Evolutionary conservation across 2,113 vertebrate genomes (phyloP).

Genomic region (Eurypyga helias): DNA sequence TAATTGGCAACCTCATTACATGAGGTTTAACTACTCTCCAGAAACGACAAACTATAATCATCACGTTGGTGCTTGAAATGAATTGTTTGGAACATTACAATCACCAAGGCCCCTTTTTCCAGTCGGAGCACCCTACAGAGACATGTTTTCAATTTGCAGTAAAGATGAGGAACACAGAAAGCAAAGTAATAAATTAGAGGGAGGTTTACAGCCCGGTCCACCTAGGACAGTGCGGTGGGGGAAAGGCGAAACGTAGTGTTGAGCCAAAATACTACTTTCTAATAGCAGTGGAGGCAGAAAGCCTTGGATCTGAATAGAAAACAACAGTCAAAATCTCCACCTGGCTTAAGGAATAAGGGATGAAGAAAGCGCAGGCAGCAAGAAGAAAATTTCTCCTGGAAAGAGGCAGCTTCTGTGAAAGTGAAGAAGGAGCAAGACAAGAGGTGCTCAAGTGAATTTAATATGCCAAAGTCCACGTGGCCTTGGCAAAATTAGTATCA

Average conservation of each 20-base stretch:
- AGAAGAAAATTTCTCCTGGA: not conserved
- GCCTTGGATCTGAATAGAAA: not conserved
- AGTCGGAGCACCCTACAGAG: conserved; percentile 64
- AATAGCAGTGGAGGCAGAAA: not conserved
- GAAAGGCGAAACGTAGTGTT: not conserved
- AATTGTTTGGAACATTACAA: conserved; percentile 69
- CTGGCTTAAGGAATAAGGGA: not conserved
- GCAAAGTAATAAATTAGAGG: conserved; percentile 50
- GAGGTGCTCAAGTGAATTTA: not conserved
- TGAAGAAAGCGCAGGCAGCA: not conserved
- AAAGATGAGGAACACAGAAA: conserved; percentile 66
- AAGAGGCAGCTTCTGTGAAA: not conserved
- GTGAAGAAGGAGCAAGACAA: not conserved
- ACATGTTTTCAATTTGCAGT: conserved; percentile 72
- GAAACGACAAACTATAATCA: conserved; percentile 68
- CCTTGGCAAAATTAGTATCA: not conserved
- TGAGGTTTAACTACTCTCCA: conserved; percentile 69
- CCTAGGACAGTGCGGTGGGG: not conserved
- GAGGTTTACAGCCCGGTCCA: conserved; percentile 38
- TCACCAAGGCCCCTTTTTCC: conserved; percentile 55
- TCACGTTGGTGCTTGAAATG: conserved; percentile 66
- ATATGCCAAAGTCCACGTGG: not conserved
- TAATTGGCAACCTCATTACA: conserved; percentile 72
- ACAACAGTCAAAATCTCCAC: not conserved
- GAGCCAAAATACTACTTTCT: not conserved